Evolutionary conservation across 2,113 vertebrate genomes (phyloP).

Genomic region (Melanerpes formicivorus): DNA sequence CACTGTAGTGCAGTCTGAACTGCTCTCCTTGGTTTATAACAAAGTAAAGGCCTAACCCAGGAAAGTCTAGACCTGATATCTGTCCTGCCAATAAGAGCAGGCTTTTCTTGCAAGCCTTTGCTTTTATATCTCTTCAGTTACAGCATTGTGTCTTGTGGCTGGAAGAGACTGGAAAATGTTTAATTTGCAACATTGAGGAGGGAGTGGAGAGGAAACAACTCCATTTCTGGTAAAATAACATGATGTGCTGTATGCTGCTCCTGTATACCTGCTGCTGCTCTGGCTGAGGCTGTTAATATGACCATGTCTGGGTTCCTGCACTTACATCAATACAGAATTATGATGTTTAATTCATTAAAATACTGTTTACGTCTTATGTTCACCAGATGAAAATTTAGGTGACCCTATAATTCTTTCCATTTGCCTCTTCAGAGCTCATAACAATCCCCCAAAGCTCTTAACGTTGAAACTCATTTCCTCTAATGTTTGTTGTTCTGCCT

Average conservation of each 20-base stretch:
- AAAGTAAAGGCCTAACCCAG: neutral
- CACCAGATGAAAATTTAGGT: neutral
- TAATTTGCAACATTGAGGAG: neutral
- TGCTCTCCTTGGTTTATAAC: neutral
- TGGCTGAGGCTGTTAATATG: neutral
- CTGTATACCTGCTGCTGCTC: neutral
- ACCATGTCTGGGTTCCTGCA: neutral
- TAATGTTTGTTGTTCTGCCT: neutral
- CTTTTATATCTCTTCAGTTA: neutral
- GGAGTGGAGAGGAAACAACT: neutral
- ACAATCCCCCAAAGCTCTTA: neutral
- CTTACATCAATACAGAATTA: neutral
- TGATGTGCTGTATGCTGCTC: neutral
- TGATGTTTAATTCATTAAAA: neutral
- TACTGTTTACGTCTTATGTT: neutral
- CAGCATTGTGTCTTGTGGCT: neutral
- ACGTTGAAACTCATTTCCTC: neutral
- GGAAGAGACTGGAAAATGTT: neutral
- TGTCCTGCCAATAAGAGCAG: accelerated
- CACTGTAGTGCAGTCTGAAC: neutral
- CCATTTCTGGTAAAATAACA: neutral
- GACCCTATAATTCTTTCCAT: neutral
- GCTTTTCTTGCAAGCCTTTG: neutral
- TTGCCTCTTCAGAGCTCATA: neutral
- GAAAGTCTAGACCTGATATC: neutral